Evolutionary conservation across 2,888 invertebrate species (phyloP), one percentile per base, ranked within the genome.

Genomic region (Thereva unica): DNA sequence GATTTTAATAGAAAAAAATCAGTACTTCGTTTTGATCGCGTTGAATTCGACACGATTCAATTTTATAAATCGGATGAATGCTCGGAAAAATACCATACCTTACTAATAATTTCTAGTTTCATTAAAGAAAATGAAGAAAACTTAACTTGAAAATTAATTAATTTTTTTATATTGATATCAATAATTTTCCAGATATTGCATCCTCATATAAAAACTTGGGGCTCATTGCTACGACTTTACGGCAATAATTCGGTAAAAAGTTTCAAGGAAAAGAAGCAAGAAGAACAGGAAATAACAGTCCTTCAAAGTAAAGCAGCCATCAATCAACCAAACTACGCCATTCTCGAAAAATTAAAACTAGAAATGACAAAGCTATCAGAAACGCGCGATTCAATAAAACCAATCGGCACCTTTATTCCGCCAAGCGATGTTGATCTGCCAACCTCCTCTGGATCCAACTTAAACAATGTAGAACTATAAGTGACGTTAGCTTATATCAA

Each of bases 161-260:
- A n/a, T n/a, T n/a, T n/a, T n/a, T n/a, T n/a, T n/a, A n/a, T n/a
- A n/a, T n/a, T n/a, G n/a, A n/a, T n/a, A n/a, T n/a, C n/a, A n/a
- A n/a, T n/a, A 38, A n/a, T 41, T 6, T 70, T 64, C 76, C 81
- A 93, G 88, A 87, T 89, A 61, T 84, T 99, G 38, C 98, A 98
- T 83, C 97, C 98, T 0, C 94, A 97, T 78, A 92, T 98, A 63
- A 88, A 87, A 37, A 94, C 91, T 2, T 97, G 97, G 95, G 97
- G 97, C 64, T 95, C 97, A 0, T 84, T 98, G 52, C 82, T 98
- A 7, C 87, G 97, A 0, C 85, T 98, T 41, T 98, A 98, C 80
- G 97, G 95, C 63, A 94, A 92, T 74, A 88, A 91, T 45, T 94
- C 94, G 4, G 91, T 93, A 12, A 94, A 94, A 79, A 92, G 91